A percentile compares a stretch with the other conserved stretches of the same genome.
Evolutionary conservation across 2,888 invertebrate genomes (phyloP).

Genomic region (Caenorhabditis sulstoni): DNA sequence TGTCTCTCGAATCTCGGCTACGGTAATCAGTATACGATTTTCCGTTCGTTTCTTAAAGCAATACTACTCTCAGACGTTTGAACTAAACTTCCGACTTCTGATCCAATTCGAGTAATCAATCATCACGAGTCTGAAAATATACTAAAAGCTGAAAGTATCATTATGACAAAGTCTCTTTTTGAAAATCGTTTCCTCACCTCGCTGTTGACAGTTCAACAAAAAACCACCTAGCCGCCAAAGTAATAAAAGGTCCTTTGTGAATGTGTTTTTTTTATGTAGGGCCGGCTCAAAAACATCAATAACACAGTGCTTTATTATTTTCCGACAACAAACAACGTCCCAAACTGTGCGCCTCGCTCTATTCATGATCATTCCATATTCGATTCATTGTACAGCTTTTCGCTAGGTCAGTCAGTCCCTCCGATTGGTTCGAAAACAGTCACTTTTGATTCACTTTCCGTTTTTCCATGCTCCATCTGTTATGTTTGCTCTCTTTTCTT

Average conservation of each 20-base stretch:
- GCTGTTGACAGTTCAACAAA: constrained; percentile 12
- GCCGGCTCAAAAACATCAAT: constrained; percentile 20
- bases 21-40: no score
- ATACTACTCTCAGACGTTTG: no score
- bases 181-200: neutral
- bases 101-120: no score
- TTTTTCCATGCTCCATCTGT: constrained; percentile 39
- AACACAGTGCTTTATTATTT: constrained; percentile 43
- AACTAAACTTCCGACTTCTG: no score
- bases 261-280: constrained; percentile 20
- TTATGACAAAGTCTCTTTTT: neutral
- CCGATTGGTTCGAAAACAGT: constrained; percentile 23
- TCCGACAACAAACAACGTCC: constrained; percentile 27
- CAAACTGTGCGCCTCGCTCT: constrained; percentile 26
- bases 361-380: constrained; percentile 42
- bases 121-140: no score
- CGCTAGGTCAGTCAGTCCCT: constrained; percentile 2
- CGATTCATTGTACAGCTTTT: constrained; percentile 21
- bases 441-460: constrained; percentile 9
- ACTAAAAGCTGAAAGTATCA: neutral
- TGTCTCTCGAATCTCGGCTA: neutral
- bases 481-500: constrained; percentile 37
- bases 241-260: constrained; percentile 31
- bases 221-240: constrained; percentile 13
- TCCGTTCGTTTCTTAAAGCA: no score